phyloP scores from a whole-genome alignment of 2,113 vertebrate genomes.

The Mirza zaza region DNA sequence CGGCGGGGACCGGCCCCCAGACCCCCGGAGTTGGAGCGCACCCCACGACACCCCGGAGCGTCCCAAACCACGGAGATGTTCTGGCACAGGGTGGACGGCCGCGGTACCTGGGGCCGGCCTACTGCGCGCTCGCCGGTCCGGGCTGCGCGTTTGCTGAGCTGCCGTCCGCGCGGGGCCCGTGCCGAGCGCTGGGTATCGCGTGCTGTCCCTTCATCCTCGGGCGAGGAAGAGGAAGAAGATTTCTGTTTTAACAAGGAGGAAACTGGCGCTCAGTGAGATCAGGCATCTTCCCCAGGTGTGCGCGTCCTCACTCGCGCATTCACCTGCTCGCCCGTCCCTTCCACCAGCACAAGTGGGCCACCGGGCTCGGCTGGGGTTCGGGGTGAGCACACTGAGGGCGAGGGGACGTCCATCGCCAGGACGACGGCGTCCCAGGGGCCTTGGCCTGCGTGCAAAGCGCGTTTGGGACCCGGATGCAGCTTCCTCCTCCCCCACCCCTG shows the following conservation, averaged over 20 bases:
- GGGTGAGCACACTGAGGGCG: background rate
- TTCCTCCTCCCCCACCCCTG: rapidly evolving
- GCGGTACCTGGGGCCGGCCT: rapidly evolving
- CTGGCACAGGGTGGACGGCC: too few relatives aligned
- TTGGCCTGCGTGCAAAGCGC: background rate
- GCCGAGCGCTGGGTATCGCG: rapidly evolving
- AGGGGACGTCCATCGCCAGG: background rate
- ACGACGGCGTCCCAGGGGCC: rapidly evolving
- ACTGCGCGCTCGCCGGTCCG: rapidly evolving
- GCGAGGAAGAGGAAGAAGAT: rapidly evolving
- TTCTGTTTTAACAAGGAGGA: rapidly evolving
- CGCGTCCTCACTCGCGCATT: background rate
- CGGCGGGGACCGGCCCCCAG: rapidly evolving
- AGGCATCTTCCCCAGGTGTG: rapidly evolving
- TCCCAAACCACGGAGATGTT: background rate
- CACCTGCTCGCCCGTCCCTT: background rate
- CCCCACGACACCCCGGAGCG: too few relatives aligned
- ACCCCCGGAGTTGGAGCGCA: rapidly evolving
- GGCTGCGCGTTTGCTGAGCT: too few relatives aligned
- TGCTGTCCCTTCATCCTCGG: rapidly evolving
- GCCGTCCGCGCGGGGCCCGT: rapidly evolving
- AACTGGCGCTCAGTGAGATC: rapidly evolving
- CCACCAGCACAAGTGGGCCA: rapidly evolving
- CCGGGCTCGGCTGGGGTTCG: rapidly evolving
- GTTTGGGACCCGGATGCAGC: background rate